These are phyloP conservation scores for Azemiops feae DNA, from an alignment of 2,113 vertebrate species.

Conservation along the genomic window DNA sequence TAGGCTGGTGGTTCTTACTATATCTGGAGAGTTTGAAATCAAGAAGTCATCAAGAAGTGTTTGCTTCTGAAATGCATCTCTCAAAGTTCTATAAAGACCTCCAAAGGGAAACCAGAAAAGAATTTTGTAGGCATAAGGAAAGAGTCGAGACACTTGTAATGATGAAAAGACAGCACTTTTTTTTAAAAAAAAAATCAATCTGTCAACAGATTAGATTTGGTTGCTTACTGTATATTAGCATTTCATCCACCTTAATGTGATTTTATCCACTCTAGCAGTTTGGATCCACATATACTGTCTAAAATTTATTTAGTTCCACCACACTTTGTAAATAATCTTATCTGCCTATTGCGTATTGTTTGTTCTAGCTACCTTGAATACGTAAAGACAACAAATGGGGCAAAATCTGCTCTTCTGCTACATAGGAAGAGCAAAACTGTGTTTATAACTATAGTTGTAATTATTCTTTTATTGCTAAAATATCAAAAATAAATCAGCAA, in stretches of 20 bases:
- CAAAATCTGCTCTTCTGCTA: slow-evolving; percentile 4
- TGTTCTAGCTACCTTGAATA: slow-evolving; percentile 13
- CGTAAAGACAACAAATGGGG: slow-evolving; percentile 10
- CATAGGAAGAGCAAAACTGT: slow-evolving; percentile 15
- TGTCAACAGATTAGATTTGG: slow-evolving; percentile 40
- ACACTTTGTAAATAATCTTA: neutral
- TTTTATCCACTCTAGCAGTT: slow-evolving; percentile 10
- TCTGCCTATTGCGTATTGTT: slow-evolving; percentile 20
- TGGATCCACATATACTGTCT: slow-evolving; percentile 5
- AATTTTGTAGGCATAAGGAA: slow-evolving; percentile 36
- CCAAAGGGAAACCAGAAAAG: slow-evolving; percentile 19
- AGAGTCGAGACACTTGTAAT: slow-evolving; percentile 23
- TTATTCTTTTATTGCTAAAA: neutral
- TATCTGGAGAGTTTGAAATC: neutral
- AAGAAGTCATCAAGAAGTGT: slow-evolving; percentile 5
- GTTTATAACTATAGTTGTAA: neutral
- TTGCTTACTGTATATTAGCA: slow-evolving; percentile 45
- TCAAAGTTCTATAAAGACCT: slow-evolving; percentile 30
- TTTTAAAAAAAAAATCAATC: slow-evolving; percentile 35
- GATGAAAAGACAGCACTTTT: slow-evolving; percentile 31
- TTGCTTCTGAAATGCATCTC: slow-evolving; percentile 19
- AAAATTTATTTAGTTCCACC: slow-evolving; percentile 35
- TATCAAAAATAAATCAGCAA: neutral
- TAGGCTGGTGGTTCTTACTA: neutral
- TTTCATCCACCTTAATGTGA: slow-evolving; percentile 19